A percentile compares a stretch with the other conserved stretches of the same genome.
These are phyloP conservation scores for Anarrhichthys ocellatus DNA, from an alignment of 2,113 vertebrate species.

Conservation along the genomic window DNA sequence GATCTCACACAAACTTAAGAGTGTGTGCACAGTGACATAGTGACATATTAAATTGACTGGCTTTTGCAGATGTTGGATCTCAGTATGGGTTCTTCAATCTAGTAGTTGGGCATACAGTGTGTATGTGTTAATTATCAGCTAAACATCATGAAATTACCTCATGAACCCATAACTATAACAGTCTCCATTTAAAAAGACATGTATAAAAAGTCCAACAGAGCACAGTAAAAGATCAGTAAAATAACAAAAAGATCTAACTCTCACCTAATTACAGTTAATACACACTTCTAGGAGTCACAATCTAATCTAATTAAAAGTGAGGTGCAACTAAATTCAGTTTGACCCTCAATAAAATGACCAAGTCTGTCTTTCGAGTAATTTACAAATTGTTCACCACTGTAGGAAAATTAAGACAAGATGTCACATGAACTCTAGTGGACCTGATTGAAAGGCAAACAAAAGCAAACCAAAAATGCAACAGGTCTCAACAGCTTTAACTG, in stretches of 20 bases:
- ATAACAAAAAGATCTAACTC: not conserved
- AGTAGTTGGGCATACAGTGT: conserved; percentile 19
- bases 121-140: conserved; percentile 61
- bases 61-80: conserved; percentile 52
- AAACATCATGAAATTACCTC: conserved; percentile 58
- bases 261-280: conserved; percentile 10
- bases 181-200: conserved; percentile 14
- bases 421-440: not conserved
- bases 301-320: conserved; percentile 19
- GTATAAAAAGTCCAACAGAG: conserved; percentile 20
- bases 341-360: not conserved
- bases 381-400: not conserved
- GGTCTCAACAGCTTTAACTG: not conserved
- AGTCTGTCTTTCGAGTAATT: not conserved
- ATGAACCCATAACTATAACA: conserved; percentile 48
- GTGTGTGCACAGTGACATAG: conserved; percentile 31
- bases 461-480: not conserved
- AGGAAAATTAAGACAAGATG: not conserved
- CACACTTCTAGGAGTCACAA: not conserved
- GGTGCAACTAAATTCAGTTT: conserved; percentile 3
- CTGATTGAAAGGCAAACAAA: not conserved
- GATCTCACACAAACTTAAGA: not conserved
- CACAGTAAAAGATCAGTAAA: not conserved
- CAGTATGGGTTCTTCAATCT: conserved; percentile 35
- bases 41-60: conserved; percentile 66